Evolutionary conservation across 1,140 invertebrate species (phyloP).

Genomic region (Muscidifurax raptorellus): DNA sequence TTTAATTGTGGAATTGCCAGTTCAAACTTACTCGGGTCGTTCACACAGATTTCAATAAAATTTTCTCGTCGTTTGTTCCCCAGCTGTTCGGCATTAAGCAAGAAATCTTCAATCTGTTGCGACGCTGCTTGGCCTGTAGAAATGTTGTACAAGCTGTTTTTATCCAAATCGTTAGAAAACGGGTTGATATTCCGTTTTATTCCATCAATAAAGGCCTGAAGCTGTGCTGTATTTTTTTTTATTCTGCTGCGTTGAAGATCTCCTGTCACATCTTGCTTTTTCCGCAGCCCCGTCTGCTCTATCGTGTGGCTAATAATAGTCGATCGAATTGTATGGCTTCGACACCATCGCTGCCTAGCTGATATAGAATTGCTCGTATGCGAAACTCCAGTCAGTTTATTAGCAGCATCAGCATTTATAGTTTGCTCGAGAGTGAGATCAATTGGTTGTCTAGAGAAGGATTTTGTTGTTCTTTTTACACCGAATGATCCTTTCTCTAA

Average conservation of each 20-base stretch:
- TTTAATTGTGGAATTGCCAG: too few relatives aligned
- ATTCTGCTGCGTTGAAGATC: slow-evolving; percentile 43
- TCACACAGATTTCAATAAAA: background rate
- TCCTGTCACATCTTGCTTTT: slow-evolving; percentile 41
- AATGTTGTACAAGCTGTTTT: background rate
- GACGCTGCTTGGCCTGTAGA: background rate
- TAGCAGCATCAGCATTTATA: too few relatives aligned
- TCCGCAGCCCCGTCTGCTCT: slow-evolving; percentile 35
- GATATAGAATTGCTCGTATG: slow-evolving; percentile 47
- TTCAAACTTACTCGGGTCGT: too few relatives aligned
- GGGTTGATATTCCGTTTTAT: background rate
- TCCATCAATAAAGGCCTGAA: too few relatives aligned
- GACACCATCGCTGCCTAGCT: background rate
- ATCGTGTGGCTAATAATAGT: slow-evolving; percentile 18
- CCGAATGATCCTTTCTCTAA: slow-evolving; percentile 56
- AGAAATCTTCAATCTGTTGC: background rate
- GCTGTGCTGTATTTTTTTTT: too few relatives aligned
- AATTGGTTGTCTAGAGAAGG: slow-evolving; percentile 41
- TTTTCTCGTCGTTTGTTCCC: background rate
- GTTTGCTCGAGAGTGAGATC: slow-evolving; percentile 62
- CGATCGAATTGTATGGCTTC: slow-evolving; percentile 12
- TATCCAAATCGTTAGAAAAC: background rate
- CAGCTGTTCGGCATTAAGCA: too few relatives aligned
- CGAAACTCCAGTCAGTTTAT: slow-evolving; percentile 53
- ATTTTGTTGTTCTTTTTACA: slow-evolving; percentile 21